Evolutionary conservation across 2,888 invertebrate genomes (phyloP), one percentile per base, ranked within the genome.

Genomic region (Exephanes ischioxanthus): DNA sequence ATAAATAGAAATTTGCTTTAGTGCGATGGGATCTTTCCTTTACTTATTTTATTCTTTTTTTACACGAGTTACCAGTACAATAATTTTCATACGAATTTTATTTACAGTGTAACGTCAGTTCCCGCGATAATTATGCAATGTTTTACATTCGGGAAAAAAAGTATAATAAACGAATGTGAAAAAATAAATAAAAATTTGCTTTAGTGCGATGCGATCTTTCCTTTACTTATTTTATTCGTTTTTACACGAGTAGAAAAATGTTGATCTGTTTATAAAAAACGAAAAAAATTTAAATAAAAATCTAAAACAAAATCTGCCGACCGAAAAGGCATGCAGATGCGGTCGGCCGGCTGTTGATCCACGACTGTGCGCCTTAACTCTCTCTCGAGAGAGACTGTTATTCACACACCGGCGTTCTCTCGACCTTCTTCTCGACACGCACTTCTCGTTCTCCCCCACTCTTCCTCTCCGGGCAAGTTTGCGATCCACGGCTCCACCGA

Each of bases 371-470:
- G 53, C 26, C 19, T 58, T 19, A 14, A 30, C 19, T n/a, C n/a
- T n/a, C n/a, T n/a, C n/a, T 48, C 19, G 48, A n/a, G 9, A 63
- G 45, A 51, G 48, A 33, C 30, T 22, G 33, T 30, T 77, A 76
- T 73, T 63, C 45, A 37, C 53, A 45, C n/a, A 67, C 55, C 78
- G 73, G 33, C 61, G 58, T 66, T 72, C 53, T 72, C 45, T 71
- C 76, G 82, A 83, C 85, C 85, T 83, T 85, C 76, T 41, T 41
- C 41, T 41, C 48, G 14, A 58, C 79, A 76, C 71, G 67, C 14
- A 71, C 51, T 37, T 53, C 41, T 51, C 61, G 22, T 30, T 55
- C 53, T 63, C 63, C 45, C 48, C 70, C 68, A 22, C 78, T 37
- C 68, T 22, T 0, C 2, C 3, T 26, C 68, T 67, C 41, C 80